Evolutionary conservation across 2,888 invertebrate genomes (phyloP).

Genomic region (Chymomyza procnemis): DNA sequence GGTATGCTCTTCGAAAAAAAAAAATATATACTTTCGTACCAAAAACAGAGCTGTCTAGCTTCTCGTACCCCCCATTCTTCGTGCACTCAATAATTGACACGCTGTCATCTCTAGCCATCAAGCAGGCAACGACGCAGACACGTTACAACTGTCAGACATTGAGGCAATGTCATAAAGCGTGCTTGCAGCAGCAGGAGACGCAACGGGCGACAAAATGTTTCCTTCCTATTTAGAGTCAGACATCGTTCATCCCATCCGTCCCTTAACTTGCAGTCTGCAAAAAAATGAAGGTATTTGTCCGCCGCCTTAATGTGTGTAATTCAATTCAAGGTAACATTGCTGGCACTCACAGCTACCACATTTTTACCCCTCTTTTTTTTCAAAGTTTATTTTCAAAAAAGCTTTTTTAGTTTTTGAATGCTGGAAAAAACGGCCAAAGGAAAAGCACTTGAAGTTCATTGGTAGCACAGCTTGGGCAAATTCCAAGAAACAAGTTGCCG

Average conservation of each 20-base stretch:
- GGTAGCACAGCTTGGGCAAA: slow-evolving; percentile 9
- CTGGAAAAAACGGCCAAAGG: not conserved
- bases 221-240: slow-evolving; percentile 10
- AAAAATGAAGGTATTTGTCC: slow-evolving; percentile 9
- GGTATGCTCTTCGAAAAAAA: too few species aligned
- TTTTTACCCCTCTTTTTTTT: too few species aligned
- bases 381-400: slow-evolving; percentile 12
- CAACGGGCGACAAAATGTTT: slow-evolving; percentile 55
- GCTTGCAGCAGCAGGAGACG: slow-evolving; percentile 12
- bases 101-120: slow-evolving; percentile 9
- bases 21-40: too few species aligned
- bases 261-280: slow-evolving; percentile 1
- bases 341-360: too few species aligned
- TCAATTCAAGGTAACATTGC: slow-evolving; percentile 56
- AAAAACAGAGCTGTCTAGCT: too few species aligned
- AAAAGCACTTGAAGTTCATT: slow-evolving; percentile 58
- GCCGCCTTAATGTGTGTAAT: slow-evolving; percentile 43
- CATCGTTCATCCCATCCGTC: not conserved
- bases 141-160: slow-evolving; percentile 29
- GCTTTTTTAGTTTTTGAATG: slow-evolving; percentile 8
- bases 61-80: too few species aligned
- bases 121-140: slow-evolving; percentile 22
- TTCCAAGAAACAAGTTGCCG: slow-evolving; percentile 65
- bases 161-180: slow-evolving; percentile 52
- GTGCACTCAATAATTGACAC: too few species aligned